phyloP scores from a whole-genome alignment of 2,113 vertebrate genomes.

The Percopsis transmontana region DNA sequence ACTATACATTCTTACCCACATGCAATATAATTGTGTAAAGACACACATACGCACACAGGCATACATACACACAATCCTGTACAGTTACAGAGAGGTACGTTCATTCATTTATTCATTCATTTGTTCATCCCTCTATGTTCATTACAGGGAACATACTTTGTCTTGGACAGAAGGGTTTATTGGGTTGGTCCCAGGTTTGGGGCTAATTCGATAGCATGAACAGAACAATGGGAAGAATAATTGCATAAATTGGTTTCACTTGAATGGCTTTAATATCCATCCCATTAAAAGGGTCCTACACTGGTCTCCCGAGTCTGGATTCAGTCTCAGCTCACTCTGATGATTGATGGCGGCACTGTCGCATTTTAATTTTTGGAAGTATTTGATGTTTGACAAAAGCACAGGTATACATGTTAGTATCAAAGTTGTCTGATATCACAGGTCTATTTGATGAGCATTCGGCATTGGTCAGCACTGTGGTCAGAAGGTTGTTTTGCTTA shows the following conservation, averaged over 20 bases:
- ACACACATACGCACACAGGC: constrained; percentile 25
- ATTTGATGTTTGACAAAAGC: constrained; percentile 34
- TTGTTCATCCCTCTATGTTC: constrained; percentile 20
- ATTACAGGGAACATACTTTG: constrained; percentile 32
- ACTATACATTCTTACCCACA: constrained; percentile 69
- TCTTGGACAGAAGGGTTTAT: constrained; percentile 46
- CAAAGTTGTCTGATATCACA: too few species aligned
- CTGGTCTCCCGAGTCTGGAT: constrained; percentile 48
- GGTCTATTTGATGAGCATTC: too few species aligned
- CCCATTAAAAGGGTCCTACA: constrained; percentile 58
- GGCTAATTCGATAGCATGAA: constrained; percentile 64
- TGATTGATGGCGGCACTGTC: constrained; percentile 48
- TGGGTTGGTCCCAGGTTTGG: constrained; percentile 62
- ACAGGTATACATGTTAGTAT: too few species aligned
- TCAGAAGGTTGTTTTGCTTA: constrained; percentile 3
- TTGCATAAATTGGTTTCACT: constrained; percentile 69
- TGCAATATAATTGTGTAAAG: too few species aligned
- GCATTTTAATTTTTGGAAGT: constrained; percentile 58
- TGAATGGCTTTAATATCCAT: constrained; percentile 71
- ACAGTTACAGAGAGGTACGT: neutral
- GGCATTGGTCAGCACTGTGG: neutral
- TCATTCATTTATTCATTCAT: constrained; percentile 15
- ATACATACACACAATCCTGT: constrained; percentile 1
- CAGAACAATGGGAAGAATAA: constrained; percentile 71
- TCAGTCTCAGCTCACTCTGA: constrained; percentile 58